Evolutionary conservation across 2,113 vertebrate species (phyloP).

Genomic region (Forbesichthys agassizii): DNA sequence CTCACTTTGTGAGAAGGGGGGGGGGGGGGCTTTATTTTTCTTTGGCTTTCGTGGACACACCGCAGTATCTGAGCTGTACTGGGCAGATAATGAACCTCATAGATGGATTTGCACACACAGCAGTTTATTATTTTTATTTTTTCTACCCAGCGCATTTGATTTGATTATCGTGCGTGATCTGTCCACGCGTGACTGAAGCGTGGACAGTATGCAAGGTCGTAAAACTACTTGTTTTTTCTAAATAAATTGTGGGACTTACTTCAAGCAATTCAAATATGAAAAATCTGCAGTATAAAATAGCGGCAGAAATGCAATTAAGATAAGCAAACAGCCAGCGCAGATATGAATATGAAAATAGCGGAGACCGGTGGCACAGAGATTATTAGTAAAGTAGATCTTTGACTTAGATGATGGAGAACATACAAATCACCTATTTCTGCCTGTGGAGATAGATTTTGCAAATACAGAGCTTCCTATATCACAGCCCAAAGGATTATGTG

Average conservation of each 20-base stretch:
- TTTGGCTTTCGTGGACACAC: slow-evolving; percentile 40
- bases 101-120: not conserved
- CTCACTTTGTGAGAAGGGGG: slow-evolving; percentile 26
- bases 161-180: slow-evolving; percentile 27
- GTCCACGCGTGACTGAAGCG: not conserved
- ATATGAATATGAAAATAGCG: slow-evolving; percentile 30
- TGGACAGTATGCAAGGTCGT: not conserved
- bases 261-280: slow-evolving; percentile 14
- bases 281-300: slow-evolving; percentile 27
- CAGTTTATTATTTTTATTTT: slow-evolving; percentile 8
- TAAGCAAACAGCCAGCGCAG: slow-evolving; percentile 12
- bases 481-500: slow-evolving; percentile 12
- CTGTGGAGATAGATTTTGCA: slow-evolving; percentile 31
- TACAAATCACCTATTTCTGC: slow-evolving; percentile 39
- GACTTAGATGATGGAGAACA: slow-evolving; percentile 11
- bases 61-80: slow-evolving; percentile 37
- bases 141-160: not conserved
- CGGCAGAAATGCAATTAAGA: slow-evolving; percentile 29
- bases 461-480: not conserved
- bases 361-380: slow-evolving; percentile 15
- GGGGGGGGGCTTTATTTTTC: slow-evolving; percentile 43
- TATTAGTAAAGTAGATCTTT: slow-evolving; percentile 32
- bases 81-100: slow-evolving; percentile 17
- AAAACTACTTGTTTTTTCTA: not conserved
- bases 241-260: slow-evolving; percentile 14